A percentile compares a stretch with the other conserved stretches of the same genome.
Conservation (phyloP, 2,888 invertebrate genomes). For the Drosophila subsilvestris region DNA sequence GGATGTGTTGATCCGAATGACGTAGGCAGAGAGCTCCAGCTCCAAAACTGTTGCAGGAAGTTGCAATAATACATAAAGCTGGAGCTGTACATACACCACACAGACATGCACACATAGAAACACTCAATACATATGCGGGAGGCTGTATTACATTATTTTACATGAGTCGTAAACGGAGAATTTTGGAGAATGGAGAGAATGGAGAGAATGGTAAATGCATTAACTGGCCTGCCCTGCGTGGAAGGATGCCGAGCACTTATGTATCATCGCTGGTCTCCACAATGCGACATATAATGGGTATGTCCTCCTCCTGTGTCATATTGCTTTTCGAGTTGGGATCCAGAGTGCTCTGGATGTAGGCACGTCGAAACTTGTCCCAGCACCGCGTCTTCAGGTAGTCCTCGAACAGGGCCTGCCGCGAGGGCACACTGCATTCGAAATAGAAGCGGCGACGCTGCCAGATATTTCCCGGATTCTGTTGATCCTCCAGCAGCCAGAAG, state of each 20-base stretch:
- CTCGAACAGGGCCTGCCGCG: constrained; percentile 75
- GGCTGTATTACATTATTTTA: neutral
- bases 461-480: constrained; percentile 83
- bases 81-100: neutral
- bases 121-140: neutral
- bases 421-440: constrained; percentile 80
- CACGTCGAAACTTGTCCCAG: constrained; percentile 79
- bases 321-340: constrained; percentile 59
- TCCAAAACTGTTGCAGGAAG: constrained; percentile 1
- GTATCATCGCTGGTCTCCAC: constrained; percentile 67
- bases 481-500: constrained; percentile 88
- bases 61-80: constrained; percentile 5
- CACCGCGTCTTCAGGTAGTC: constrained; percentile 79
- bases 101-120: neutral
- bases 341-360: constrained; percentile 66
- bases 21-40: constrained; percentile 18
- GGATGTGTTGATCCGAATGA: constrained; percentile 7
- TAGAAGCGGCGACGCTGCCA: constrained; percentile 82
- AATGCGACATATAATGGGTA: constrained; percentile 82
- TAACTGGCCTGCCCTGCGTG: neutral
- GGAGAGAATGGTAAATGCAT: neutral
- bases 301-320: constrained; percentile 79
- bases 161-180: neutral
- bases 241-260: neutral
- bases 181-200: neutral